Evolutionary conservation across 2,888 invertebrate genomes (phyloP), one percentile per base, ranked within the genome.

Genomic region (Diabrotica balteata): DNA sequence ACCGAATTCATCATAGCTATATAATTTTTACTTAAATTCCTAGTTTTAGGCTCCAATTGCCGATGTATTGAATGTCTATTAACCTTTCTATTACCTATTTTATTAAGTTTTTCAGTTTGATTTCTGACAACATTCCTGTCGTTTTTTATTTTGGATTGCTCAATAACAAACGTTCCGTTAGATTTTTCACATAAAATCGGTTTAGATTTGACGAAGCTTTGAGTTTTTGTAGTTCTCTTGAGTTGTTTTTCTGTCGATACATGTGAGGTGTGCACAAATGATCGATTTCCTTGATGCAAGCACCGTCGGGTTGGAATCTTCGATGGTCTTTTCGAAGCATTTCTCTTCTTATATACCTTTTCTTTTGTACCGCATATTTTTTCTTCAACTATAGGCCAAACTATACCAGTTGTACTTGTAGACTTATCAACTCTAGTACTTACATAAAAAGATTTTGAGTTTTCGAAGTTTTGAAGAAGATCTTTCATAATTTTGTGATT

Each of bases 401-500:
- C 10, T 53, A 72, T 62, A 7, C 70, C 70, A 44, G 70, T 70
- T 5, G 72, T 72, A 42, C 72, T 72, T 8, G 72, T 72, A 6
- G 59, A 57, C 58, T 72, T 72, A 61, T 72, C 68, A 49, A 72
- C 55, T 58, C 68, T 60, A 7, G 8, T 47, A 53, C 7, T 57
- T 1, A 59, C 6, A 55, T 62, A 44, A 11, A 58, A 43, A 17
- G 44, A 49, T 59, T 68, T 68, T 2, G 52, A 43, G 8, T 53
- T 63, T 50, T 74, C 73, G 11, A 72, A 67, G 58, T 73, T 68
- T 58, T 73, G 57, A 50, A 77, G 63, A 32, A 78, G 66, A 60
- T 72, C 73, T 49, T 73, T 73, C 79, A 78, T 79, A 8, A 78
- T 55, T 47, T 72, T 72, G 54, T 79, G 79, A 45, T 75, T 73